These are phyloP conservation scores for Sinodicranocentrus sp. DNA, from an alignment of 2,888 invertebrate species.

Conservation along the genomic window DNA sequence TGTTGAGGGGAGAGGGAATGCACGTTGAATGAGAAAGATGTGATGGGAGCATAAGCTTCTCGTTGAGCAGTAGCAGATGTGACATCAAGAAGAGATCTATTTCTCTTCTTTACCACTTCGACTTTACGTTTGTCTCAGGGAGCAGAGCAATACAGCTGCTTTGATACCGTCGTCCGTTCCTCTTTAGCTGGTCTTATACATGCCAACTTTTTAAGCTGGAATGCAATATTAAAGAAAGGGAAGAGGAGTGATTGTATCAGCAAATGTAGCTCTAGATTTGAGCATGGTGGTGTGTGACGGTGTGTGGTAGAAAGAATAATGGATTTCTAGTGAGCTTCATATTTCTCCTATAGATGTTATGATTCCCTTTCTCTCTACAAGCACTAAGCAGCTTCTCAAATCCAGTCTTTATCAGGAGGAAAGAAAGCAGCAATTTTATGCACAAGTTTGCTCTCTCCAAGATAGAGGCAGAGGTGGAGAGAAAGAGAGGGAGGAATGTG, in stretches of 20 bases:
- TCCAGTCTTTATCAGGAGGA: constrained; percentile 13
- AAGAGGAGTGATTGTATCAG: constrained; percentile 4
- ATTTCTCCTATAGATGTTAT: constrained; percentile 36
- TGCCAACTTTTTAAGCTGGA: constrained; percentile 57
- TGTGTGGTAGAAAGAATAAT: constrained; percentile 43
- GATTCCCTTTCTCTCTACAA: constrained; percentile 7
- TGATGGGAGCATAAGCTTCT: constrained; percentile 67
- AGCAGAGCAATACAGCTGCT: neutral
- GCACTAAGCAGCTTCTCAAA: neutral
- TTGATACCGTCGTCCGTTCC: constrained; percentile 21
- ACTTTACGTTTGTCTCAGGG: constrained; percentile 17
- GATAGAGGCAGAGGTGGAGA: neutral
- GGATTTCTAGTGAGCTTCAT: constrained; percentile 63
- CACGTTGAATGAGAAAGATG: constrained; percentile 41
- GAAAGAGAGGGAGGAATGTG: neutral
- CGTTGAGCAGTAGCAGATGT: constrained; percentile 64
- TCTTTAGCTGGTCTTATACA: constrained; percentile 21
- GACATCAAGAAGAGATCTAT: constrained; percentile 66
- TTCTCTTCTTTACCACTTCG: constrained; percentile 31
- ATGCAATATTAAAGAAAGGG: constrained; percentile 50
- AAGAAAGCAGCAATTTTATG: constrained; percentile 43
- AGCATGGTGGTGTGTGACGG: neutral
- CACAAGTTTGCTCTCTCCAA: constrained; percentile 33
- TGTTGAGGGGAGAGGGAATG: constrained; percentile 29
- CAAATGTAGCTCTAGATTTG: neutral